These are phyloP conservation scores for Gymnoscelis rufifasciata DNA, from an alignment of 2,888 invertebrate genomes.

Conservation along the genomic window DNA sequence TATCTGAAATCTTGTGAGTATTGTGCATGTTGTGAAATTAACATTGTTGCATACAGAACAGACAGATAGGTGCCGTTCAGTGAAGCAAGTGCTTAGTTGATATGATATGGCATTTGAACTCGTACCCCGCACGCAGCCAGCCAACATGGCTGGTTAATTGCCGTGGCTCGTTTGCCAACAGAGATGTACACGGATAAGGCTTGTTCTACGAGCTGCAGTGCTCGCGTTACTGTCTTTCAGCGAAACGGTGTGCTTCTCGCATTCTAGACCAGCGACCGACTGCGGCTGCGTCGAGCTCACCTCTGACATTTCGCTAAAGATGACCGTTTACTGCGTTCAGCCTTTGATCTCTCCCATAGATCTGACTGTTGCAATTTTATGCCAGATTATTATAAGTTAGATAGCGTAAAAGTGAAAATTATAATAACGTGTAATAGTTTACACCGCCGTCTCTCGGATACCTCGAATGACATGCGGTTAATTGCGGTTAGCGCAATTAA, in stretches of 20 bases:
- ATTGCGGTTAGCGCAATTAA: constrained; percentile 47
- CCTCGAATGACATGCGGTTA: constrained; percentile 47
- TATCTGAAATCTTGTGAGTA: too few species aligned
- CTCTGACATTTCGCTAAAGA: constrained; percentile 66
- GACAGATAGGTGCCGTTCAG: constrained; percentile 22
- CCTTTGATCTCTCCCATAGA: constrained; percentile 61
- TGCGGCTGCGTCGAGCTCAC: constrained; percentile 40
- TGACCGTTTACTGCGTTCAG: constrained; percentile 59
- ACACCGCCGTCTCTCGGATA: constrained; percentile 33
- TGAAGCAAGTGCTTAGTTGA: constrained; percentile 8
- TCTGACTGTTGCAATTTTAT: constrained; percentile 61
- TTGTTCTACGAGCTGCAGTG: too few species aligned
- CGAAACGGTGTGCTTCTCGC: constrained; percentile 44
- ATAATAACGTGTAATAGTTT: constrained; percentile 39
- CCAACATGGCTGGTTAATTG: constrained; percentile 23
- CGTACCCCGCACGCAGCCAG: constrained; percentile 11
- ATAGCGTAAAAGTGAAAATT: constrained; percentile 57
- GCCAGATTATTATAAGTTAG: constrained; percentile 55
- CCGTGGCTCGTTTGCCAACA: constrained; percentile 18
- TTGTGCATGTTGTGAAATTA: too few species aligned
- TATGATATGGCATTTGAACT: constrained; percentile 24
- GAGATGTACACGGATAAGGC: constrained; percentile 8
- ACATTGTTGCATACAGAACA: too few species aligned
- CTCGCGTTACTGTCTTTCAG: too few species aligned
- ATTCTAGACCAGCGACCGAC: constrained; percentile 48